Percentiles rank a stretch among this genome's conserved stretches.
Conservation (phyloP, 2,113 vertebrate species). For the Typhlomys cinereus region DNA sequence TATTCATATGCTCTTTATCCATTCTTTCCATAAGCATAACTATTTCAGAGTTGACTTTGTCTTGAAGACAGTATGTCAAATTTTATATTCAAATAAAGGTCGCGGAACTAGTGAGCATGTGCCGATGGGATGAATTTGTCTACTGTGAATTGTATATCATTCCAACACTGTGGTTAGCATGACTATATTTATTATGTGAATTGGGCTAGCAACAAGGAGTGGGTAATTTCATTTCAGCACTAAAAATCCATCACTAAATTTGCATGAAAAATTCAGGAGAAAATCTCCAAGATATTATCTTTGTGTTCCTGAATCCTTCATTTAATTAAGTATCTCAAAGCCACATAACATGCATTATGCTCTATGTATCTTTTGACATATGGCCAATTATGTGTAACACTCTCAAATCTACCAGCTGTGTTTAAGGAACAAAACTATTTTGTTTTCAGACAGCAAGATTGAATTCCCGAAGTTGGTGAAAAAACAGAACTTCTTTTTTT, state of each 20-base stretch:
- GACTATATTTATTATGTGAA: constrained; percentile 61
- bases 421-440: constrained; percentile 67
- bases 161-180: constrained; percentile 24
- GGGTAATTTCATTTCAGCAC: neutral
- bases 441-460: constrained; percentile 64
- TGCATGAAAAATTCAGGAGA: neutral
- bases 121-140: constrained; percentile 68
- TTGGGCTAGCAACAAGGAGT: constrained; percentile 21
- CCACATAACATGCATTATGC: constrained; percentile 41
- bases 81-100: constrained; percentile 73
- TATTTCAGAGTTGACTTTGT: constrained; percentile 72
- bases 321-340: constrained; percentile 61
- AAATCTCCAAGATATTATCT: constrained; percentile 39
- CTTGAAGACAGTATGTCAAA: constrained; percentile 62
- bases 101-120: constrained; percentile 47
- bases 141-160: constrained; percentile 58
- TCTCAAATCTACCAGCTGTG: constrained; percentile 59
- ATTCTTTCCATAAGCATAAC: constrained; percentile 57
- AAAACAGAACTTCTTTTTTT: constrained; percentile 51
- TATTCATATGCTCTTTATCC: constrained; percentile 41
- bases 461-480: constrained; percentile 56
- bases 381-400: constrained; percentile 39
- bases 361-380: constrained; percentile 61
- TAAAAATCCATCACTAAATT: constrained; percentile 18
- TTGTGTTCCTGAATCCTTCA: constrained; percentile 13